Evolutionary conservation across 2,797 vertebrate genomes (phyloP), one percentile per base, ranked within the genome.

Genomic region (Crocidura indochinensis): DNA sequence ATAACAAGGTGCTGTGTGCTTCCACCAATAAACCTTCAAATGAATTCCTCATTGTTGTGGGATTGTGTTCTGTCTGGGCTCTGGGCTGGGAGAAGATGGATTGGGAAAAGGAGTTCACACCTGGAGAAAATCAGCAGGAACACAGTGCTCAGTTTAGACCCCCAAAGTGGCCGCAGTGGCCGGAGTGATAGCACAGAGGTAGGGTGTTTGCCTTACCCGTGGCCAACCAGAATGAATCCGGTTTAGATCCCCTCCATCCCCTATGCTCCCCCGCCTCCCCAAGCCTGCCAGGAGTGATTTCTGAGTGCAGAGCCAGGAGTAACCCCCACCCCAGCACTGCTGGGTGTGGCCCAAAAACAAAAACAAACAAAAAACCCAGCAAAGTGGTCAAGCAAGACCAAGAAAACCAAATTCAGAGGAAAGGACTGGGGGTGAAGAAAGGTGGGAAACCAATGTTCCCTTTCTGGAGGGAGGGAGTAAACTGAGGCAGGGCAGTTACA

Each of bases 21-120:
- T 94, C 91, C 69, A 90, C 74, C 88, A 95, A 91, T 94, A 96
- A 95, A 96, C 79, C 82, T 95, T 87, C 80, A 77, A 77, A 53
- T 20, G 51, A 87, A 60, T 77, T 80, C 86, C 71, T 74, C 0
- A 4, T 68, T 88, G 65, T 44, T 62, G 38, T 3, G 24, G 27
- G 20, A 2, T 17, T 88, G 53, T 92, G 56, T 38, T 47, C 0
- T 4, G 10, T 68, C 20, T 38, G n/a, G 24, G 44, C 24, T 72
- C 51, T 22, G 27, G 62, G 17, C 62, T 26, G 67, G 49, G 53
- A n/a, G 72, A 56, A 26, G 77, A 8, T 9, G 51, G 5, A 10
- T 64, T 62, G 27, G 78, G 68, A 87, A 8, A 38, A 65, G 8
- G 22, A 26, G 31, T 0, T 87, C 15, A 24, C n/a, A 75, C 27